Evolutionary conservation across 2,113 vertebrate species (phyloP).

Genomic region (Pipra filicauda): DNA sequence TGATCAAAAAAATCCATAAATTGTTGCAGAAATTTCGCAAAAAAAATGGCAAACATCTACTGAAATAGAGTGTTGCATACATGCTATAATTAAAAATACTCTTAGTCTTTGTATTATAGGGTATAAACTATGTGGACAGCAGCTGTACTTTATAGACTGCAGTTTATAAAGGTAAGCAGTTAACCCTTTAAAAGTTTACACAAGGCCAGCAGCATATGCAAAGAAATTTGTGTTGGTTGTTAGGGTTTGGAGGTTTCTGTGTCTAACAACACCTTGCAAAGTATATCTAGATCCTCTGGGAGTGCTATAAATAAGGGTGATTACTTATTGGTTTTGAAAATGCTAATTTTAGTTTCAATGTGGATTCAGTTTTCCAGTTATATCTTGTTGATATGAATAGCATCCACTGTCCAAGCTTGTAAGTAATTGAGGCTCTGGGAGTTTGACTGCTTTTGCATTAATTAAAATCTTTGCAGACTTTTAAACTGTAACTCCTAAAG

Average conservation of each 20-base stretch:
- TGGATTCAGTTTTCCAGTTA: not conserved
- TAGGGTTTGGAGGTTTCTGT: not conserved
- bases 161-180: not conserved
- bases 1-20: not conserved
- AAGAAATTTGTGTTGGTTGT: not conserved
- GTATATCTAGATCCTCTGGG: not conserved
- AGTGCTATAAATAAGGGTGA: not conserved
- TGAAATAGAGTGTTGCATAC: not conserved
- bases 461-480: conserved; percentile 51
- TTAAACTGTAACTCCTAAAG: conserved; percentile 19
- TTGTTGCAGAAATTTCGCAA: not conserved
- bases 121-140: not conserved
- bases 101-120: not conserved
- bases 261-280: not conserved
- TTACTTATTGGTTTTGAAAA: not conserved
- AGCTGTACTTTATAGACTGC: not conserved
- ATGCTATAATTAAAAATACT: not conserved
- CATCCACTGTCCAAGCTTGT: not conserved
- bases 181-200: not conserved
- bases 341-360: conserved; percentile 6
- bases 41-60: not conserved
- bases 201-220: not conserved
- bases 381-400: conserved; percentile 28
- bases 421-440: conserved; percentile 42
- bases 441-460: conserved; percentile 23